Evolutionary conservation across 2,113 vertebrate genomes (phyloP), one percentile per base, ranked within the genome.

Genomic region (Paralichthys olivaceus): DNA sequence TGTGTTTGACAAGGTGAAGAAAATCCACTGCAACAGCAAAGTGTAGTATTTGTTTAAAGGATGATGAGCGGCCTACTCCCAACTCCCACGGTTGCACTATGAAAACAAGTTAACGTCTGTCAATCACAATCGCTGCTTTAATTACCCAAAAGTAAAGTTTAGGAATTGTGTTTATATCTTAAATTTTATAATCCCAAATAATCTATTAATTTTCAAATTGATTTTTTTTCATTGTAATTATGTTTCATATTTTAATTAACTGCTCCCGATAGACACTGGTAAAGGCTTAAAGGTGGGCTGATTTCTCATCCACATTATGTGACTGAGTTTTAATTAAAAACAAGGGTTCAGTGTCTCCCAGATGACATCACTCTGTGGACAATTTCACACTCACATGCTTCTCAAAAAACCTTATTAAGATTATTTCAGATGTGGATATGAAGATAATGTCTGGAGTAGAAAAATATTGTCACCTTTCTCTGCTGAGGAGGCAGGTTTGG

Each of bases 281-380:
- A 66, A 59, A 75, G 60, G 65, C 76, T 89, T 91, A 86, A 74
- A 83, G 87, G 72, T 89, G 72, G 28, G 79, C 79, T 5, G 60
- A 51, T 72, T 84, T 82, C 71, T 75, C 72, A 57, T 72, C 62
- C 82, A 86, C 62, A 47, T 69, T 84, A 72, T 81, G 85, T 77
- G 66, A 81, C 69, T 69, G 75, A 84, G 80, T 81, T 86, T 86
- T 91, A 89, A 90, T 91, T 90, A 87, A 92, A 88, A 88, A 85
- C 79, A 84, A 83, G 78, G 63, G 79, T 87, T 88, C 80, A 60
- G 49, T 77, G 72, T 86, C 80, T 88, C 87, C 87, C 81, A 47
- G 68, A 77, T 86, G 86, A 82, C 77, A 86, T 86, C 69, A 82
- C 81, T 72, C 63, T 62, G 28, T 59, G 77, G 88, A 87, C 82